Conservation (phyloP, 2,888 invertebrate species). For the Drosophila koepferae region DNA sequence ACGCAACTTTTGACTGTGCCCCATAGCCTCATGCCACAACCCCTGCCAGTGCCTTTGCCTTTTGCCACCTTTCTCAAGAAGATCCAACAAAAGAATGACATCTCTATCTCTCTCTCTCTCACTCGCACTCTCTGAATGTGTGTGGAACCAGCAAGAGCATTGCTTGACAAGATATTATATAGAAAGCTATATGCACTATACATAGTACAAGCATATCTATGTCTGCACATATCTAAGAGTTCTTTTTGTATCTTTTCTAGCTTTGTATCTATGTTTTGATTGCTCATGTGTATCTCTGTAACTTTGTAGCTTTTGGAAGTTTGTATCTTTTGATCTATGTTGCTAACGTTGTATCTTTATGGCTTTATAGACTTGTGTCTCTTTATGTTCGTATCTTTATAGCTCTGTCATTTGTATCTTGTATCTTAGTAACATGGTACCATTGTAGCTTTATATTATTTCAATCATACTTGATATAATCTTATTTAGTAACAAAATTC, state of each 20-base stretch:
- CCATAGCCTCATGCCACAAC: constrained; percentile 21
- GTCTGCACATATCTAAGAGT: constrained; percentile 14
- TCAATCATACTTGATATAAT: background rate
- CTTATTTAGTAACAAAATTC: background rate
- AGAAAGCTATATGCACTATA: constrained; percentile 48
- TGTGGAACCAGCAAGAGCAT: constrained; percentile 57
- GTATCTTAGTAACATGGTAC: too few species aligned
- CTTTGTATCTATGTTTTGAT: background rate
- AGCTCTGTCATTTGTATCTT: background rate
- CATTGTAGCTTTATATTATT: background rate
- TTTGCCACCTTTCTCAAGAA: background rate
- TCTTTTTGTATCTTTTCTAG: background rate
- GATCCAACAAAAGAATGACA: constrained; percentile 56
- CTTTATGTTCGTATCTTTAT: background rate
- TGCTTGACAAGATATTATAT: constrained; percentile 36
- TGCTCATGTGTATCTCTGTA: background rate
- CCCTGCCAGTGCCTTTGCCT: constrained; percentile 15
- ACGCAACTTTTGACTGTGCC: constrained; percentile 58
- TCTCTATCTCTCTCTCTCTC: background rate
- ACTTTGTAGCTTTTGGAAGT: background rate
- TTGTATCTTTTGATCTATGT: background rate
- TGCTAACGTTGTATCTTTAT: background rate
- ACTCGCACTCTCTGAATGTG: background rate
- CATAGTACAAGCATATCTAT: constrained; percentile 44
- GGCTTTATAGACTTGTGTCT: background rate